Conservation (phyloP, 1,140 invertebrate species). For the Diorhabda carinulata region DNA sequence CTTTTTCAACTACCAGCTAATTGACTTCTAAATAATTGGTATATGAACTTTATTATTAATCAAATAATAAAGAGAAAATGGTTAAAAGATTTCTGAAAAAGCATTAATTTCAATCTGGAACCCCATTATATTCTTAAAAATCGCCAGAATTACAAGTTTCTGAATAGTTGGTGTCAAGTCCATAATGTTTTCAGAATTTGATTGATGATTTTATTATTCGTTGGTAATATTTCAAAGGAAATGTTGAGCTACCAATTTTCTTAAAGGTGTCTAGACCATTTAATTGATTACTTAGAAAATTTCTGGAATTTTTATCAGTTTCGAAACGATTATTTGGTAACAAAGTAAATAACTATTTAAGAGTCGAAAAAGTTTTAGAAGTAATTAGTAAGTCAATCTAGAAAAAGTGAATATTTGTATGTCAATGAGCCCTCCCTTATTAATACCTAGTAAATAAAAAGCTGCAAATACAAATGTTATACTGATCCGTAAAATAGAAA, state of each 20-base stretch:
- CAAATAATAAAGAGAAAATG: background rate
- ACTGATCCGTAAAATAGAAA: too few relatives aligned
- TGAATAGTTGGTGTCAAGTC: conserved; percentile 1
- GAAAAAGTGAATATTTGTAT: too few relatives aligned
- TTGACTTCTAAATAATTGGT: background rate
- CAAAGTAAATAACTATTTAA: too few relatives aligned
- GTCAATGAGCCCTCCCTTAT: too few relatives aligned
- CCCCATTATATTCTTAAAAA: background rate
- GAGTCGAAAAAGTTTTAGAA: too few relatives aligned
- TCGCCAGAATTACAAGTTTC: background rate
- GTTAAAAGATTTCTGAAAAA: background rate
- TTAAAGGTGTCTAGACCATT: background rate
- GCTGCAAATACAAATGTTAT: too few relatives aligned
- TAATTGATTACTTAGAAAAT: conserved; percentile 1
- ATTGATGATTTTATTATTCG: conserved; percentile 3
- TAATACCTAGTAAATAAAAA: too few relatives aligned
- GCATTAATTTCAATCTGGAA: conserved; percentile 2
- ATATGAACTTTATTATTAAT: background rate
- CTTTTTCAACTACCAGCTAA: too few relatives aligned
- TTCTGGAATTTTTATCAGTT: conserved; percentile 1
- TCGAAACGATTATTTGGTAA: background rate
- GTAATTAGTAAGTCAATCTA: too few relatives aligned
- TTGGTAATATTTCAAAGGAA: background rate
- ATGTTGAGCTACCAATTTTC: background rate
- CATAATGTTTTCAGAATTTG: conserved; percentile 3